Evolutionary conservation across 2,797 vertebrate genomes (phyloP).

Genomic region (Crax fasciolata): DNA sequence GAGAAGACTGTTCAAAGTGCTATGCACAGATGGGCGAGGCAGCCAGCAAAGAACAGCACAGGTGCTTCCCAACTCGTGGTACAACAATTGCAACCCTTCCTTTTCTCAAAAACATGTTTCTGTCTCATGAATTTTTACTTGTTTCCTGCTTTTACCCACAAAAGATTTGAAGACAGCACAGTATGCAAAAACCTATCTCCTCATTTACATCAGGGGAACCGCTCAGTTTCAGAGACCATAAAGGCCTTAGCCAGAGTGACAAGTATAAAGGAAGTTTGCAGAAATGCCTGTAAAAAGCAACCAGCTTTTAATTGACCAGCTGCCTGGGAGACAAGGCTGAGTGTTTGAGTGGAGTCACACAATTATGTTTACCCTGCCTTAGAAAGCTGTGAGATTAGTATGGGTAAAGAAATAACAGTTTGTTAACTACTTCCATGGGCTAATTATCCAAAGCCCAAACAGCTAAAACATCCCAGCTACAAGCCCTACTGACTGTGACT

Average conservation of each 20-base stretch:
- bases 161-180: background rate
- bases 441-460: constrained; percentile 1
- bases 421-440: background rate
- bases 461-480: background rate
- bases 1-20: background rate
- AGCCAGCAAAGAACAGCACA: background rate
- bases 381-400: background rate
- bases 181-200: background rate
- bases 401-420: background rate
- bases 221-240: background rate
- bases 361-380: background rate
- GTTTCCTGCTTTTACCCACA: constrained; percentile 24
- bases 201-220: background rate
- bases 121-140: background rate
- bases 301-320: background rate
- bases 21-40: background rate
- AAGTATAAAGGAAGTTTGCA: background rate
- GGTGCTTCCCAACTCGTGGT: background rate
- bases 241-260: background rate
- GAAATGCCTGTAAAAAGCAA: background rate
- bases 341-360: background rate
- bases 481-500: background rate
- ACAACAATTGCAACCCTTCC: background rate
- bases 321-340: background rate
- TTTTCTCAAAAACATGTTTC: background rate